phyloP scores from a whole-genome alignment of 1,140 invertebrate species.

The Drosophila pseudoobscura region DNA sequence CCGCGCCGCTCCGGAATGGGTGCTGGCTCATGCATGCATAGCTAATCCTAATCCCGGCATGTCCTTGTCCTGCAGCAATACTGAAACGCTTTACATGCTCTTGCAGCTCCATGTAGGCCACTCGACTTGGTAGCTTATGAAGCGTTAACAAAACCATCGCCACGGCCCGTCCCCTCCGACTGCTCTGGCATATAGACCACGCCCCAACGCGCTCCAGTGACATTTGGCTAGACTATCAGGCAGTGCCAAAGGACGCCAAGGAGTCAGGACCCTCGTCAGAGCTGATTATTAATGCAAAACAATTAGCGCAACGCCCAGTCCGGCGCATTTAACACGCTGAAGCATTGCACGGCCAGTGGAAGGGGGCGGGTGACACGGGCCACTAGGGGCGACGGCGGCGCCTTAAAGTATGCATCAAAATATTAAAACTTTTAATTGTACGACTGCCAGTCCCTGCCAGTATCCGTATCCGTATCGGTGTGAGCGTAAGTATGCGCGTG shows the following conservation, averaged over 20 bases:
- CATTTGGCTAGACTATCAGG: conserved; percentile 19
- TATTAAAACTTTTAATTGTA: conserved; percentile 43
- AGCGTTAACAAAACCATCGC: conserved; percentile 27
- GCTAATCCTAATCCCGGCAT: conserved; percentile 37
- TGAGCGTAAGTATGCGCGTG: neutral
- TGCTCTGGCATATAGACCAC: too few species aligned
- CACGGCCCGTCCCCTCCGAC: neutral
- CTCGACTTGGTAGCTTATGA: conserved; percentile 21
- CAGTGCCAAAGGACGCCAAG: conserved; percentile 3
- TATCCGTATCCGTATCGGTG: neutral
- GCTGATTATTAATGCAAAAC: conserved; percentile 51
- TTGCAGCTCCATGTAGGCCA: conserved; percentile 10
- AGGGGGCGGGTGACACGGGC: neutral
- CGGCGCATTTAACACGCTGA: conserved; percentile 38
- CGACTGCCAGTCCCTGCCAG: neutral
- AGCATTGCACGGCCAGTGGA: conserved; percentile 10
- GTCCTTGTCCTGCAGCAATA: conserved; percentile 36
- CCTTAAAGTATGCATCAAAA: conserved; percentile 29
- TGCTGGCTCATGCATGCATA: conserved; percentile 41
- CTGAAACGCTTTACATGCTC: conserved; percentile 26
- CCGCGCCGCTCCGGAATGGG: conserved; percentile 2
- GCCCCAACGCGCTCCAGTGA: neutral
- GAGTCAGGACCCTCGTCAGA: neutral
- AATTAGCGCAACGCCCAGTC: conserved; percentile 40
- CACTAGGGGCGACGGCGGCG: neutral